Percentiles rank a stretch among this genome's conserved stretches.
phyloP scores from a whole-genome alignment of 2,113 vertebrate species.

The Ctenodactylus gundi region DNA sequence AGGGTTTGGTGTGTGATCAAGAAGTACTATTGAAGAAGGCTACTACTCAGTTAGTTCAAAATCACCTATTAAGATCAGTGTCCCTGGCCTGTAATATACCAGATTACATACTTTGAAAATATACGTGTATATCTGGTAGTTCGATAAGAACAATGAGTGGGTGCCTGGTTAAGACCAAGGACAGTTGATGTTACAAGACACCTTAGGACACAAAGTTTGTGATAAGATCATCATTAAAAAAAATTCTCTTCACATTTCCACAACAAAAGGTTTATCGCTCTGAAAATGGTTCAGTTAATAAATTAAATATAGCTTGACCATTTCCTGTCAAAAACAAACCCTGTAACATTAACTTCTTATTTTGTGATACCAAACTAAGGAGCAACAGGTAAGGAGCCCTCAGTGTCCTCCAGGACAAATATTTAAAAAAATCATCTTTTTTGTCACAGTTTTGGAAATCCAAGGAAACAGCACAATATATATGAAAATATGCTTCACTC shows the following conservation, averaged over 20 bases:
- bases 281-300: neutral
- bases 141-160: neutral
- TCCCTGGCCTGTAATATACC: neutral
- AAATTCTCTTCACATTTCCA: neutral
- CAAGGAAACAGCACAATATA: neutral
- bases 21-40: neutral
- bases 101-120: neutral
- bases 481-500: neutral
- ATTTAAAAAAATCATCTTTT: neutral
- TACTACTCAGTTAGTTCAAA: neutral
- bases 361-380: neutral
- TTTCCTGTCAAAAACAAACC: neutral
- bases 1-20: neutral
- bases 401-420: neutral
- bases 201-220: too few species aligned
- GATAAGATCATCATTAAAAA: too few species aligned
- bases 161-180: too few species aligned
- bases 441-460: neutral
- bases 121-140: neutral
- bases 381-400: neutral
- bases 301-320: neutral
- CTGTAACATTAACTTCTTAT: neutral
- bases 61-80: neutral
- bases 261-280: neutral
- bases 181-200: too few species aligned